A percentile compares a stretch with the other conserved stretches of the same genome.
Evolutionary conservation across 2,888 invertebrate species (phyloP).

Genomic region (Drosophila anceps): DNA sequence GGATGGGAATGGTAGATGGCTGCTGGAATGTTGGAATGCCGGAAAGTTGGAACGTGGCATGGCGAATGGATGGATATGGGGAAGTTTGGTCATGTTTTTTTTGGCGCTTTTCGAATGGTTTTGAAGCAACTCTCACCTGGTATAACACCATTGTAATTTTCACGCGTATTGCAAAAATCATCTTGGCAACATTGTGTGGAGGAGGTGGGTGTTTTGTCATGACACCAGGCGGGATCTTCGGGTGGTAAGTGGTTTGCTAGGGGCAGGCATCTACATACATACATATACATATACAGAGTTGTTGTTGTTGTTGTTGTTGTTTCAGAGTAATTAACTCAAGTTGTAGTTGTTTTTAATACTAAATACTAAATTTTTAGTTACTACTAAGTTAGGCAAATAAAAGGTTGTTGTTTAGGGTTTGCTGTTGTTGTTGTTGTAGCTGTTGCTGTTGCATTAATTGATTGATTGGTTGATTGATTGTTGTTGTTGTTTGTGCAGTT

Average conservation of each 20-base stretch:
- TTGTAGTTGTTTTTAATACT: constrained; percentile 34
- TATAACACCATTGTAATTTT: constrained; percentile 81
- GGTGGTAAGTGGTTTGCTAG: constrained; percentile 87
- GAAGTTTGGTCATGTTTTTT: constrained; percentile 2
- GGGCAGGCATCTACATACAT: constrained; percentile 88
- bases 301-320: constrained; percentile 29
- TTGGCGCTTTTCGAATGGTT: constrained; percentile 6
- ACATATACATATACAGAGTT: constrained; percentile 47
- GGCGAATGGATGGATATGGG: constrained; percentile 18
- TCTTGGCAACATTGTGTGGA: constrained; percentile 87
- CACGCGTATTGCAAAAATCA: constrained; percentile 90
- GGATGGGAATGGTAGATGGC: constrained; percentile 12
- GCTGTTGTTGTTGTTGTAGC: constrained; percentile 22
- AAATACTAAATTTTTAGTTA: constrained; percentile 47
- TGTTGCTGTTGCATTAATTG: constrained; percentile 44
- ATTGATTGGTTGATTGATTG: constrained; percentile 33
- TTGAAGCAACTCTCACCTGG: constrained; percentile 84
- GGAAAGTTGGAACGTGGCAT: constrained; percentile 13
- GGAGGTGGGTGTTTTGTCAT: constrained; percentile 83
- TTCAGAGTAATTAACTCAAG: constrained; percentile 42
- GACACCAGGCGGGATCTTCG: constrained; percentile 88
- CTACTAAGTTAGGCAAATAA: constrained; percentile 49
- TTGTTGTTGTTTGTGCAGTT: constrained; percentile 64
- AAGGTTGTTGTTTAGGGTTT: constrained; percentile 18
- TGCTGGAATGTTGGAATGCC: constrained; percentile 1